Evolutionary conservation across 2,113 vertebrate species (phyloP).

Genomic region (Corythoichthys intestinalis): DNA sequence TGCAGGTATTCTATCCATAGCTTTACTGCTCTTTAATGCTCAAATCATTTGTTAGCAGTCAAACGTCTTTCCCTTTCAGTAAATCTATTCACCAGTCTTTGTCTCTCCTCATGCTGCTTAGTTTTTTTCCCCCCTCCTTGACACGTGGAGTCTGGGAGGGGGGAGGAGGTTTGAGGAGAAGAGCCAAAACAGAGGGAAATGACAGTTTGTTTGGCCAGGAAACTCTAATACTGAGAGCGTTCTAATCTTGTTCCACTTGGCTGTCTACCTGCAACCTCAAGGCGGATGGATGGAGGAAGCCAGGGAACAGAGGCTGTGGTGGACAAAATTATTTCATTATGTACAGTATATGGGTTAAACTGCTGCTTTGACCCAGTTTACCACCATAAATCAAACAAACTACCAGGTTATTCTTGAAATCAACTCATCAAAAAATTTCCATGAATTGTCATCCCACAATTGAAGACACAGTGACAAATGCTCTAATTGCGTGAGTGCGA

Average conservation of each 20-base stretch:
- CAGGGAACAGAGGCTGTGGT: constrained; percentile 27
- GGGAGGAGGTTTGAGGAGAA: constrained; percentile 23
- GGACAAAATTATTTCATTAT: constrained; percentile 28
- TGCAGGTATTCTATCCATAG: no score
- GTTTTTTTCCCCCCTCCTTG: constrained; percentile 15
- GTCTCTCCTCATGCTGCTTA: not conserved
- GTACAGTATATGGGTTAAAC: constrained; percentile 27
- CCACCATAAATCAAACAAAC: constrained; percentile 42
- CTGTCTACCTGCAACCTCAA: constrained; percentile 51
- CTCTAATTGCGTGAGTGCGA: not conserved
- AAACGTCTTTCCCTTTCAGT: not conserved
- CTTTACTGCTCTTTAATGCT: not conserved
- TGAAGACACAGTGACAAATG: constrained; percentile 2
- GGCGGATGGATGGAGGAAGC: constrained; percentile 23
- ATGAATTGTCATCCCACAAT: constrained; percentile 21
- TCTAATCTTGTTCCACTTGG: constrained; percentile 57
- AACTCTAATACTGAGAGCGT: constrained; percentile 41
- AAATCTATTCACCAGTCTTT: constrained; percentile 3
- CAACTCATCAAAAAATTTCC: constrained; percentile 26
- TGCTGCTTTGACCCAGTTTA: constrained; percentile 46
- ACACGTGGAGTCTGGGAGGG: constrained; percentile 53
- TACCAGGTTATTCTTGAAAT: constrained; percentile 38
- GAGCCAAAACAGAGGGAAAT: constrained; percentile 45
- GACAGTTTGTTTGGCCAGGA: constrained; percentile 56
- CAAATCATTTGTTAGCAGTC: not conserved